Evolutionary conservation across 37 sponge, comb jelly and placozoan genomes (phyloP).

Genomic region (Mnemiopsis leidyi): DNA sequence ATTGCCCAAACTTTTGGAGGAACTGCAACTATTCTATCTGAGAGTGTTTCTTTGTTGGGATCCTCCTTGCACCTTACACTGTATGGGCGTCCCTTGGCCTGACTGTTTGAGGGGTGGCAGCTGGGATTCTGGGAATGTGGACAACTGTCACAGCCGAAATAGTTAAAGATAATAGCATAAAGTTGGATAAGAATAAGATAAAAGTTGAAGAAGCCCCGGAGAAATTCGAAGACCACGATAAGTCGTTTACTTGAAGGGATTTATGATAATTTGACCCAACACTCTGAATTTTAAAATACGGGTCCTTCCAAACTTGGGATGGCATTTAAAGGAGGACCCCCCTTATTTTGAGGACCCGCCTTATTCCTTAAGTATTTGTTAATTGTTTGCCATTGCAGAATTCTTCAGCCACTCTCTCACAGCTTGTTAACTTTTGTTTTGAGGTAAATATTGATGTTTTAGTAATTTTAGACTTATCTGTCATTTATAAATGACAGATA

Average conservation of each 20-base stretch:
- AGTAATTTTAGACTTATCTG: too few species aligned
- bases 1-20: not conserved
- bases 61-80: slow-evolving; percentile 1
- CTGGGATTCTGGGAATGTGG: not conserved
- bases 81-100: not conserved
- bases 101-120: not conserved
- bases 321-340: not conserved
- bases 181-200: not conserved
- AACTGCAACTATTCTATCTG: not conserved
- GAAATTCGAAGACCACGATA: not conserved
- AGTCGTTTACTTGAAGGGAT: not conserved
- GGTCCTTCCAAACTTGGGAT: not conserved
- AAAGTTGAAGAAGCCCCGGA: not conserved
- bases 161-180: not conserved
- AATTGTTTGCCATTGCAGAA: too few species aligned
- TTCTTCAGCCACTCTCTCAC: too few species aligned
- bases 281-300: not conserved
- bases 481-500: too few species aligned
- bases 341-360: too few species aligned
- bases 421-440: too few species aligned
- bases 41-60: not conserved
- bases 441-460: too few species aligned
- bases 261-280: not conserved
- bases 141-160: not conserved
- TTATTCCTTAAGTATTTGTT: too few species aligned